phyloP scores from a whole-genome alignment of 2,113 vertebrate species.

The Myiagra hebetior region DNA sequence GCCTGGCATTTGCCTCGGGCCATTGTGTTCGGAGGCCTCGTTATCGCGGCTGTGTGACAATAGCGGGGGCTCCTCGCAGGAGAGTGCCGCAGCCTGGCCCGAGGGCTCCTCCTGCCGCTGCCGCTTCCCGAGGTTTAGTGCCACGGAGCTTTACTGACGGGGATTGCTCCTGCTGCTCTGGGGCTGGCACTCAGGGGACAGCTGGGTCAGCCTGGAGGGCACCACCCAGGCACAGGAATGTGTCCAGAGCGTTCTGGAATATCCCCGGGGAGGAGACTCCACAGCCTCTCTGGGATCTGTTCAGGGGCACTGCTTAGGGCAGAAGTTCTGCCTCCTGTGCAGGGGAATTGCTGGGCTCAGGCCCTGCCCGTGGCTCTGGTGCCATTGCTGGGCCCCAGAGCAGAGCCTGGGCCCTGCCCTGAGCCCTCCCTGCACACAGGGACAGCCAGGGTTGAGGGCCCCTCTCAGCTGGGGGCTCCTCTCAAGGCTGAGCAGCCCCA shows the following conservation, averaged over 20 bases:
- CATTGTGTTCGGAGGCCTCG: background rate
- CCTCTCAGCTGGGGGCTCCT: background rate
- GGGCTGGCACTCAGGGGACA: background rate
- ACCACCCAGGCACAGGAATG: background rate
- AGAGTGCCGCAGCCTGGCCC: background rate
- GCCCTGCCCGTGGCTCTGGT: rapidly evolving
- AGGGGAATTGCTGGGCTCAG: background rate
- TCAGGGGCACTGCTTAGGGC: background rate
- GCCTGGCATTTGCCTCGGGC: background rate
- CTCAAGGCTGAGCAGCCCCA: background rate
- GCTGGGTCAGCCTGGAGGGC: background rate
- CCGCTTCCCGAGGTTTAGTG: background rate
- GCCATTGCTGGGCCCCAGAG: background rate
- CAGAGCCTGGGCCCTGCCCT: background rate
- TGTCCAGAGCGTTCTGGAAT: background rate
- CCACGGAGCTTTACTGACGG: background rate
- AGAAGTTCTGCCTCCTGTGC: background rate
- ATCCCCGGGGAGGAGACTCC: background rate
- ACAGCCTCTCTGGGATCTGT: background rate
- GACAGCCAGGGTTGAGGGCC: background rate
- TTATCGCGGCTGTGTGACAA: background rate
- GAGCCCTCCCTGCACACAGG: background rate
- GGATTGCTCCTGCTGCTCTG: background rate
- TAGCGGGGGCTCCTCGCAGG: background rate
- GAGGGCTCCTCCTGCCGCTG: background rate